A percentile compares a stretch with the other conserved stretches of the same genome.
Conservation (phyloP, 2,888 invertebrate genomes). For the Criorhina ranunculi region DNA sequence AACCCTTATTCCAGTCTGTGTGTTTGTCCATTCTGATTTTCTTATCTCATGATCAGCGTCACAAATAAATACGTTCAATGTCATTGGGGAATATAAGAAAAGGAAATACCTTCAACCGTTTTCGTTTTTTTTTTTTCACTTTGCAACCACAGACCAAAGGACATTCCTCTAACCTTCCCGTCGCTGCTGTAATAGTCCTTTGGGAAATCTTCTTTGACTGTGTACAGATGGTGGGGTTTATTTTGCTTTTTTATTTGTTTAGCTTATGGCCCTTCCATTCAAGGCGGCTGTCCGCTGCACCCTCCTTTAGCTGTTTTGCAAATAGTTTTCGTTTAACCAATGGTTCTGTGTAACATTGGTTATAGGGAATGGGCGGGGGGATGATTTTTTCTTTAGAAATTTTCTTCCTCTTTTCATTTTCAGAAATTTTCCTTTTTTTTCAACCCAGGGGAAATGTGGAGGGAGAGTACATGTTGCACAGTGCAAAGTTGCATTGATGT, state of each 20-base stretch:
- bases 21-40: not conserved
- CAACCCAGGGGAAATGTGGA: constrained; percentile 25
- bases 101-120: constrained; percentile 29
- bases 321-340: constrained; percentile 71
- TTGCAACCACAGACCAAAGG: constrained; percentile 43
- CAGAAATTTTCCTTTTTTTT: constrained; percentile 25
- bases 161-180: constrained; percentile 50
- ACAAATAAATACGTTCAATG: constrained; percentile 33
- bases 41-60: constrained; percentile 36
- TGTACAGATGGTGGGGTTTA: constrained; percentile 48
- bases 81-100: constrained; percentile 35
- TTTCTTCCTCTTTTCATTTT: constrained; percentile 2
- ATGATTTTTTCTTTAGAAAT: constrained; percentile 15
- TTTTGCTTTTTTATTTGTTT: constrained; percentile 39
- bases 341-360: constrained; percentile 31
- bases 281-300: not conserved
- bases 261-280: constrained; percentile 31
- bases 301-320: constrained; percentile 49
- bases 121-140: constrained; percentile 19
- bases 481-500: constrained; percentile 60
- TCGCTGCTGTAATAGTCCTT: constrained; percentile 61
- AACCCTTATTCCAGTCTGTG: not conserved
- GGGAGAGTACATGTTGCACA: constrained; percentile 65
- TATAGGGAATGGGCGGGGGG: not conserved
- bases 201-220: constrained; percentile 73